Conservation (phyloP, 2,797 vertebrate genomes). For the Phrynocephalus forsythii region DNA sequence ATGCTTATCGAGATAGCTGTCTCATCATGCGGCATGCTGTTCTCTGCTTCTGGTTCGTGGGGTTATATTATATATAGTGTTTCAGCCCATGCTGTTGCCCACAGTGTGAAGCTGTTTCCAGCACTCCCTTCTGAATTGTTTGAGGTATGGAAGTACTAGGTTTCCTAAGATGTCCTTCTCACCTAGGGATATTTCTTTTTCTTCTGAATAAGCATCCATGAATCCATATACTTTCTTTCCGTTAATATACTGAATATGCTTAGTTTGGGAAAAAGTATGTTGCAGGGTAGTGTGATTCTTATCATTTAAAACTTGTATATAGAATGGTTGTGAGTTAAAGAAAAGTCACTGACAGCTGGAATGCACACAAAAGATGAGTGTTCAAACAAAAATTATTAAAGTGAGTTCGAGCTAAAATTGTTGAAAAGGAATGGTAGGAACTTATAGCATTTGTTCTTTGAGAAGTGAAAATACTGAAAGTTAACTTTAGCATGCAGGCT, state of each 20-base stretch:
- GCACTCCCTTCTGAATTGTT: neutral
- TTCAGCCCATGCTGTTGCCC: neutral
- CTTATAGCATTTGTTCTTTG: neutral
- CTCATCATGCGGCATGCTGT: neutral
- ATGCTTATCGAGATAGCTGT: neutral
- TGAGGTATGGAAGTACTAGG: too few relatives aligned
- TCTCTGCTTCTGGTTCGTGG: neutral
- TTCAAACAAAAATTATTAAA: neutral
- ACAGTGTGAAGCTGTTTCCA: neutral
- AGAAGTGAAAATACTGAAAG: neutral
- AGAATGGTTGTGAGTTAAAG: neutral
- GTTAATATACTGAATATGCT: neutral
- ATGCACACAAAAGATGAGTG: neutral
- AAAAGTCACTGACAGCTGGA: neutral
- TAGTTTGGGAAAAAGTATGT: neutral
- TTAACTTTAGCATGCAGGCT: neutral
- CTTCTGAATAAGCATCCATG: neutral
- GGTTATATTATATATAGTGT: neutral
- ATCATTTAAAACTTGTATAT: neutral
- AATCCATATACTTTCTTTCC: neutral
- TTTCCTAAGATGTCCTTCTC: neutral
- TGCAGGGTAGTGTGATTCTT: neutral
- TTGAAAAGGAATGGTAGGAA: neutral
- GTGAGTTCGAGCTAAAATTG: constrained; percentile 19
- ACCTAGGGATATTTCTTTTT: neutral